Base-by-base conservation (phyloP, 2,797 vertebrate species). In the Sebastes umbrosus region DNA sequence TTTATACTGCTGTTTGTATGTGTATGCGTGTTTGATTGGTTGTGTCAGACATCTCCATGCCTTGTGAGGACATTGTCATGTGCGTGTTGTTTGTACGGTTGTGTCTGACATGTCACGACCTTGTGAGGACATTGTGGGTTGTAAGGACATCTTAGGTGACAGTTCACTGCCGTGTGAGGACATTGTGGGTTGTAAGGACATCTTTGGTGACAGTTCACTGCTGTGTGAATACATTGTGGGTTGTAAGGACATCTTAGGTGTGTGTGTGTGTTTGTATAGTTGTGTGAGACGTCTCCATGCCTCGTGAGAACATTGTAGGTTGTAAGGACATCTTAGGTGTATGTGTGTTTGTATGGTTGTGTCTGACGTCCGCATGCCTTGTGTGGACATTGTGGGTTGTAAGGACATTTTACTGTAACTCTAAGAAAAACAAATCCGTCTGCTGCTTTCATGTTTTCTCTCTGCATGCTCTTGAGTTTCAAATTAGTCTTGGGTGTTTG, bases 381-480 rank as follows among this genome's bases (percentile, higher is more conserved):
- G 27, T 54, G 50, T 54, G 50, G 50, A 69, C 25, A 58, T 3
- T 54, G 12, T 50, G 13, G 5, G 2, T 39, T 59, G 22, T 9
- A 46, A 54, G 64, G 22, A 65, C 69, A 58, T 78, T 69, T 73
- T 55, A 25, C 14, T 46, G 39, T 69, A 52, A 50, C 72, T 80
- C 64, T 69, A 75, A 54, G 62, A 77, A 73, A 86, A 86, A 90
- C 80, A 92, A 81, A 75, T 75, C 71, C 88, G 69, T 88, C 85
- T 82, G 85, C 77, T 29, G 27, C 70, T 57, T 75, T 86, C 69
- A 69, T 84, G 36, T 52, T 62, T 58, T 55, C 54, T 43, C 57
- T 59, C 59, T 60, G n/a, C 75, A 8, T 27, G 18, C 32, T 66
- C 60, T 4, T 2, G 52, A 67, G 73, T 80, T 46, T 77, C 64